Base-by-base conservation (phyloP, 1,140 invertebrate species). In the Triops cancriformis region DNA sequence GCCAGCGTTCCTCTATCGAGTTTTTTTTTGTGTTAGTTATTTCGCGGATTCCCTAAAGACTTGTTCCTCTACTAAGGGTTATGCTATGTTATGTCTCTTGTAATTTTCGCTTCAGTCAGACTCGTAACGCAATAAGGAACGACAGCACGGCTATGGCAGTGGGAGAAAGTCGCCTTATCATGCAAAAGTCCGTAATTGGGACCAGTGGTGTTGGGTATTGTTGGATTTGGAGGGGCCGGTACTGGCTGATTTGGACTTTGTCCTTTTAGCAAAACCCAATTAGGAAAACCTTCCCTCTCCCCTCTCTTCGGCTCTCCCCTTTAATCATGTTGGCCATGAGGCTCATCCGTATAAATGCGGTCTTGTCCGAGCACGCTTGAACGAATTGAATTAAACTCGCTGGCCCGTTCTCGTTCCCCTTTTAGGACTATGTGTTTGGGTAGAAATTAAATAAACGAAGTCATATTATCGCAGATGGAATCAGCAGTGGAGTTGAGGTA, bases 251-350 rank as follows among this genome's bases (percentile, higher is more conserved):
- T 64, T 18, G 18, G 23, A 64, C 51, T 64, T 37, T 64, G 51
- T 64, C 51, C 51, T 64, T 64, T 64, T 64, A 64, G 51, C 51
- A 64, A 18, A 64, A 64, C 51, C 51, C n/a, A 64, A 64, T 64
- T 64, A 64, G 51, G 51, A 64, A 64, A 64, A 64, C n/a, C 51
- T 64, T 64, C 51, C 51, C 51, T 64, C 23, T 45, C n/a, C 51
- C 51, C 51, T 64, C 23, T 37, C 31, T 37, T 7, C 7, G 31
- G 2, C 2, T 37, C 31, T 37, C 31, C 7, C 7, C 31, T 64
- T 18, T 64, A 64, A 64, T 64, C 51, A 64, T 23, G 51, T 64
- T 64, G 14, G 51, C 51, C 23, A 18, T n/a, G 14, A 23, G 51
- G 51, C 51, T 64, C 51, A 23, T 64, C 51, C 18, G 14, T 64